Evolutionary conservation across 2,113 vertebrate species (phyloP).

Genomic region (Mormoops blainvillei): DNA sequence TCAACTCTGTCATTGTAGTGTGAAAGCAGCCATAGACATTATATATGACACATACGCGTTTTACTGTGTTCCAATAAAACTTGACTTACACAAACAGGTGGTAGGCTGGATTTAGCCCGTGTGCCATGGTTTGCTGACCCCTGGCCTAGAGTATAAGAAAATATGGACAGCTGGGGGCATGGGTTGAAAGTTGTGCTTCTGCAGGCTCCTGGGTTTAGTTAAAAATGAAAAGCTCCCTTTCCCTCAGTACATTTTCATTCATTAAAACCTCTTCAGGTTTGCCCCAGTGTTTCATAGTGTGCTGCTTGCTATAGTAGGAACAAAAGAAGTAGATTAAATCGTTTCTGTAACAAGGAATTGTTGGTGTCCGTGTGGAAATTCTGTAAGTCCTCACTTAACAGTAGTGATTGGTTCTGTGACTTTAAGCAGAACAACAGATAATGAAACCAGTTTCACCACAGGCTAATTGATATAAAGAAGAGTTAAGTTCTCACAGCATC

Average conservation of each 20-base stretch:
- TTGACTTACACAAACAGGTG: not conserved
- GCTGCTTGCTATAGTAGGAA: not conserved
- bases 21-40: not conserved
- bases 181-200: not conserved
- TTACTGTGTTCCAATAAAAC: not conserved
- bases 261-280: not conserved
- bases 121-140: not conserved
- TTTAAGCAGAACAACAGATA: not conserved
- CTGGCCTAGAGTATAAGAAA: not conserved
- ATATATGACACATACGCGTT: not conserved
- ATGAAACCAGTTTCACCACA: not conserved
- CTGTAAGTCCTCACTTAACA: not conserved
- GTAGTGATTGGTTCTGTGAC: not conserved
- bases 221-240: not conserved
- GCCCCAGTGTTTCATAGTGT: not conserved
- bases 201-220: not conserved
- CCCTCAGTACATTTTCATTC: not conserved
- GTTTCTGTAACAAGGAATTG: not conserved
- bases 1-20: not conserved
- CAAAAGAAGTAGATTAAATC: not conserved
- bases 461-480: not conserved
- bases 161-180: not conserved
- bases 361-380: not conserved
- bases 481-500: not conserved
- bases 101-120: not conserved